phyloP scores from a whole-genome alignment of 2,888 invertebrate genomes.

The Archips xylosteana region DNA sequence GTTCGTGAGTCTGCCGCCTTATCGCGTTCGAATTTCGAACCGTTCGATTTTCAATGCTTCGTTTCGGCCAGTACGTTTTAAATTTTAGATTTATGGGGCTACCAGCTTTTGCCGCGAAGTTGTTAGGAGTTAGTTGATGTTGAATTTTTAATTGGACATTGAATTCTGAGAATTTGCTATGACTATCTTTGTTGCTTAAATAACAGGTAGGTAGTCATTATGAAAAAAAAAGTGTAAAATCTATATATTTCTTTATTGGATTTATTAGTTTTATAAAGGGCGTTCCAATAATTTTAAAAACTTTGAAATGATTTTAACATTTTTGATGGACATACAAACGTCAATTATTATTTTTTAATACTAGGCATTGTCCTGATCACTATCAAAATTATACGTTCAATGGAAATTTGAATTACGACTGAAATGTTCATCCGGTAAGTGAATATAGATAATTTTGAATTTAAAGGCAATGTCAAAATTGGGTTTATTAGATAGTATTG shows the following conservation, averaged over 20 bases:
- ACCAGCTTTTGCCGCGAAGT: neutral
- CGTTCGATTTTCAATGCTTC: constrained; percentile 23
- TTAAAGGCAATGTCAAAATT: constrained; percentile 7
- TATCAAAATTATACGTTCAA: neutral
- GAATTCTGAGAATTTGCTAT: neutral
- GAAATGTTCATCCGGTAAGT: neutral
- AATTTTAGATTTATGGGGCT: constrained; percentile 1
- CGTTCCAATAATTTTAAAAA: too few relatives aligned
- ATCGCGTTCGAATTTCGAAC: constrained; percentile 35
- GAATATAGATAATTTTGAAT: neutral
- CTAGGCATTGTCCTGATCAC: neutral
- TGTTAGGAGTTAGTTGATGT: neutral
- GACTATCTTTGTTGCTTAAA: neutral
- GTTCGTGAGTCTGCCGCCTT: constrained; percentile 38
- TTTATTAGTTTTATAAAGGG: too few relatives aligned
- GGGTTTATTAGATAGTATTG: neutral
- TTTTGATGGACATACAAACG: neutral
- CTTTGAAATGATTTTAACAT: too few relatives aligned
- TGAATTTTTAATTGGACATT: neutral
- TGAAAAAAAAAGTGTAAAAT: too few relatives aligned
- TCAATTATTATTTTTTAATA: neutral
- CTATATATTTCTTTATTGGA: too few relatives aligned
- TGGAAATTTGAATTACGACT: neutral
- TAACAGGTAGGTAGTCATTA: neutral
- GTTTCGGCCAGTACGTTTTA: constrained; percentile 9